Conservation (phyloP, 1,140 invertebrate genomes). For the Saccostrea echinata region DNA sequence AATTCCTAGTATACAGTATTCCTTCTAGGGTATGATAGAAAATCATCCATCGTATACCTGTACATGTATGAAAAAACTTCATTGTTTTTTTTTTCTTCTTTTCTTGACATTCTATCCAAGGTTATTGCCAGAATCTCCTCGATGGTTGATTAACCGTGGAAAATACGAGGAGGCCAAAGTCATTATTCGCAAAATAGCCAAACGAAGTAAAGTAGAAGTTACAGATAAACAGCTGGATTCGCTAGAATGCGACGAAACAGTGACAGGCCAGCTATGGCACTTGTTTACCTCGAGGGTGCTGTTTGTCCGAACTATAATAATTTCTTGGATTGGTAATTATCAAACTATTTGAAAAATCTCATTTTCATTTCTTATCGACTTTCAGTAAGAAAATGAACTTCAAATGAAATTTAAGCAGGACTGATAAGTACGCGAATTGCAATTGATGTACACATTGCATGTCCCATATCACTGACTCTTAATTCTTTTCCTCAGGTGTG, state of each 20-base stretch:
- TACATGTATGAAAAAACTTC: too few species aligned
- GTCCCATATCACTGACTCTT: too few species aligned
- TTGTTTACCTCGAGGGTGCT: constrained; percentile 54
- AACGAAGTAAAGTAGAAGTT: constrained; percentile 50
- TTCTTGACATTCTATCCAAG: too few species aligned
- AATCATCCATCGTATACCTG: too few species aligned
- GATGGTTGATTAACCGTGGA: constrained; percentile 53
- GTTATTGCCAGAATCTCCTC: constrained; percentile 54
- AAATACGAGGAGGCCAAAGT: constrained; percentile 51
- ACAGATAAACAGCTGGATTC: constrained; percentile 50
- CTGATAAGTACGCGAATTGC: too few species aligned
- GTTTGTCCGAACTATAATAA: constrained; percentile 50
- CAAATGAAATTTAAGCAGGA: too few species aligned
- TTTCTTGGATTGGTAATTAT: constrained; percentile 60
- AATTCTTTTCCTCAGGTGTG: constrained; percentile 81
- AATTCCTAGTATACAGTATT: too few species aligned
- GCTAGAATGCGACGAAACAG: constrained; percentile 21
- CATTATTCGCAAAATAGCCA: constrained; percentile 56
- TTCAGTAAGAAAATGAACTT: neutral
- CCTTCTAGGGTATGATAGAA: too few species aligned
- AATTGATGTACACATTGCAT: too few species aligned
- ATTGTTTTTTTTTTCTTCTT: too few species aligned
- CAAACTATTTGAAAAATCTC: neutral
- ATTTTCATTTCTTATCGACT: too few species aligned
- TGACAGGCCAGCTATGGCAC: constrained; percentile 81